Percentiles rank a stretch among this genome's conserved stretches.
These are phyloP conservation scores for Apis cerana DNA, from an alignment of 1,140 invertebrate genomes.

Conservation along the genomic window DNA sequence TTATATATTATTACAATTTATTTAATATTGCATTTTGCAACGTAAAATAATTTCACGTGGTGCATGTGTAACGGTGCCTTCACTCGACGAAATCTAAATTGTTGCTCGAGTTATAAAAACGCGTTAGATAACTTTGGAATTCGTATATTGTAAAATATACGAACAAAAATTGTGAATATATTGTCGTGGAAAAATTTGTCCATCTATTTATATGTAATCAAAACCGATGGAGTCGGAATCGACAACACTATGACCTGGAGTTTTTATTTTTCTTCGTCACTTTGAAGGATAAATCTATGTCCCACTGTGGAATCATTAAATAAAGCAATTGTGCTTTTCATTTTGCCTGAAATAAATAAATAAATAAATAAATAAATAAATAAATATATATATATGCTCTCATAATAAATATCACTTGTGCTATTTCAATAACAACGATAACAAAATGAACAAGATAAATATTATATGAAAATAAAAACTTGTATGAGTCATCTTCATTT, in stretches of 20 bases:
- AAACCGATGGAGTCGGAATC: constrained; percentile 48
- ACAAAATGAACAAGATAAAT: not conserved
- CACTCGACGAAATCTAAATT: constrained; percentile 42
- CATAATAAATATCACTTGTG: not conserved
- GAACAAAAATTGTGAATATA: constrained; percentile 48
- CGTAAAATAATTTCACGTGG: constrained; percentile 26
- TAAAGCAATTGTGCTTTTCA: constrained; percentile 51
- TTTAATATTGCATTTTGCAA: constrained; percentile 28
- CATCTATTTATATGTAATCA: constrained; percentile 51
- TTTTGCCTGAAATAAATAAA: constrained; percentile 62
- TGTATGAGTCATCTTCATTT: constrained; percentile 1
- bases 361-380: constrained; percentile 34
- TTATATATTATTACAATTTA: constrained; percentile 27
- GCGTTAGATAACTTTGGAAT: constrained; percentile 42
- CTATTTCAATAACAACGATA: constrained; percentile 1
- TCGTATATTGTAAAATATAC: constrained; percentile 34
- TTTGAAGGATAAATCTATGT: constrained; percentile 64
- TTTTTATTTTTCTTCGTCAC: constrained; percentile 60
- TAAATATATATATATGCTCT: not conserved
- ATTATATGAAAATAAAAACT: not conserved
- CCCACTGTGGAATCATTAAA: constrained; percentile 52
- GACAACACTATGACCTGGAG: constrained; percentile 54
- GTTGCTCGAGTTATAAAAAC: constrained; percentile 50
- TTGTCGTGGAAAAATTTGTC: constrained; percentile 54
- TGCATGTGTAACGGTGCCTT: constrained; percentile 38